Evolutionary conservation across 2,888 invertebrate genomes (phyloP).

Genomic region (Amblyjoppa proteus): DNA sequence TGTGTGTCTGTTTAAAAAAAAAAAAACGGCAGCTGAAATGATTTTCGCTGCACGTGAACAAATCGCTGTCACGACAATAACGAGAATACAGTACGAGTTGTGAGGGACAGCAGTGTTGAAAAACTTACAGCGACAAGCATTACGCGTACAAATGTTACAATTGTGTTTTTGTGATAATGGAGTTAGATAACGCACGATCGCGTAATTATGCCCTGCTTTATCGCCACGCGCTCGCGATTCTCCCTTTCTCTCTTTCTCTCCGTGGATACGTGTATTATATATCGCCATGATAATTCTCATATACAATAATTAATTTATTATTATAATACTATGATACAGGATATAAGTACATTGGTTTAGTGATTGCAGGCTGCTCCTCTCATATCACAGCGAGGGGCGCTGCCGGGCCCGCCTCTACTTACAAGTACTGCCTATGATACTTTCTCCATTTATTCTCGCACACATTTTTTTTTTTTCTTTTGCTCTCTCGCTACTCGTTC

Average conservation of each 20-base stretch:
- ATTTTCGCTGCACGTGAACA: conserved; percentile 22
- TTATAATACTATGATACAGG: conserved; percentile 84
- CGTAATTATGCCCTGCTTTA: conserved; percentile 17
- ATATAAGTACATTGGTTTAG: conserved; percentile 85
- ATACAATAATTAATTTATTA: conserved; percentile 78
- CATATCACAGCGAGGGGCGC: conserved; percentile 85
- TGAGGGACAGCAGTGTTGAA: conserved; percentile 26
- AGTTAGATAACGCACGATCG: conserved; percentile 21
- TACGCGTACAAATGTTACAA: conserved; percentile 49
- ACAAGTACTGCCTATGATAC: conserved; percentile 71
- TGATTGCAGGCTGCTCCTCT: conserved; percentile 85
- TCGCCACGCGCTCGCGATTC: conserved; percentile 18
- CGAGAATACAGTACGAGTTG: neutral
- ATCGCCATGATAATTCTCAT: conserved; percentile 69
- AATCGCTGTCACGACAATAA: conserved; percentile 22
- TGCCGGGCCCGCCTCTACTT: conserved; percentile 84
- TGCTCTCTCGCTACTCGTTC: conserved; percentile 51
- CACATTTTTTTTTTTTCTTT: conserved; percentile 49
- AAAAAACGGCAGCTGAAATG: conserved; percentile 37
- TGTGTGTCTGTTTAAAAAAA: neutral
- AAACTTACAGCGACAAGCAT: conserved; percentile 39
- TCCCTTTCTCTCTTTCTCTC: neutral
- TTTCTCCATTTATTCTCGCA: conserved; percentile 41
- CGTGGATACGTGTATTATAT: conserved; percentile 48
- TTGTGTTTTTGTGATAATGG: conserved; percentile 33